Percentiles rank a stretch among this genome's conserved stretches.
phyloP scores from a whole-genome alignment of 2,797 vertebrate species.

The Fratercula arctica region DNA sequence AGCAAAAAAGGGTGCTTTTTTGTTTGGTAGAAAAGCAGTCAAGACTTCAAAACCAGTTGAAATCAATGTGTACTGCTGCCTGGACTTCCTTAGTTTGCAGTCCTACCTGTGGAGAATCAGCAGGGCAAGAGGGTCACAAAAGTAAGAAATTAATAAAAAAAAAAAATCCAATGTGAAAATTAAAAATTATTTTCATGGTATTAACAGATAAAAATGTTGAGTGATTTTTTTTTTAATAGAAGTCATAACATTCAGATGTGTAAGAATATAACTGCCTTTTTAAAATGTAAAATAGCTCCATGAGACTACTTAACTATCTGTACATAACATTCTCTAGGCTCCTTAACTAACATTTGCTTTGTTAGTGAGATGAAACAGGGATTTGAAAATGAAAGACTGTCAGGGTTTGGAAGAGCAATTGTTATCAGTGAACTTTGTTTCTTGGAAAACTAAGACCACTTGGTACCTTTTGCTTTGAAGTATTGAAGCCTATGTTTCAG shows the following conservation, averaged over 20 bases:
- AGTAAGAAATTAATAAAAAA: background rate
- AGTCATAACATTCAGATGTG: slow-evolving; percentile 40
- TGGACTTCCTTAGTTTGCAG: background rate
- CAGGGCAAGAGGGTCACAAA: background rate
- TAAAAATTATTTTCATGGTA: background rate
- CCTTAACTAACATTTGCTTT: background rate
- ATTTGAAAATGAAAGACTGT: background rate
- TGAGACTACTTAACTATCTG: background rate
- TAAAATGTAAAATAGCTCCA: slow-evolving; percentile 22
- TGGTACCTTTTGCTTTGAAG: background rate
- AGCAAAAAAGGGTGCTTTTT: background rate
- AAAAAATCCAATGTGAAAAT: background rate
- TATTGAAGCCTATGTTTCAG: background rate
- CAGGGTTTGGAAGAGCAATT: background rate
- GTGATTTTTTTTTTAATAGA: background rate
- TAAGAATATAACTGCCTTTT: slow-evolving; percentile 10
- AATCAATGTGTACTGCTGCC: background rate
- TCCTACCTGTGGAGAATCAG: background rate
- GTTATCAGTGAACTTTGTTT: background rate
- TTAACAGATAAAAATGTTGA: slow-evolving; percentile 15
- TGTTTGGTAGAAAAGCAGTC: background rate
- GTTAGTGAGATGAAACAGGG: background rate
- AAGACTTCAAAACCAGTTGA: background rate
- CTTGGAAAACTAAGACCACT: background rate
- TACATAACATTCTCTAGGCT: background rate